These are phyloP conservation scores for Ericerus pela DNA, from an alignment of 1,140 invertebrate species.

Conservation along the genomic window DNA sequence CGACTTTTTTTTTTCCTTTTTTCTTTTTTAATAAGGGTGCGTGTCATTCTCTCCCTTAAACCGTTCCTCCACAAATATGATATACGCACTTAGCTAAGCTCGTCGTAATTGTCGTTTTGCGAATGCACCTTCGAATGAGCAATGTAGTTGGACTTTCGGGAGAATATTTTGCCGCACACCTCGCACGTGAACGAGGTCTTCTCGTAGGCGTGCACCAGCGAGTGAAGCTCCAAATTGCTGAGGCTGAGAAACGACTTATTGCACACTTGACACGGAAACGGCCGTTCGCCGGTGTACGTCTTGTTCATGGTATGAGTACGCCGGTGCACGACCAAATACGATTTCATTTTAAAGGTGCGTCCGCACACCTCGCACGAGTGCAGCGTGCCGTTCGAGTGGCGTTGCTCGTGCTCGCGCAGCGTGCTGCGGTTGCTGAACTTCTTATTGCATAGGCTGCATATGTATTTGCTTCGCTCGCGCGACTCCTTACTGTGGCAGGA, in stretches of 20 bases:
- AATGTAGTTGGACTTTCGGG: conserved; percentile 19
- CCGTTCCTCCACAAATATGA: too few species aligned
- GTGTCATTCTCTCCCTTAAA: too few species aligned
- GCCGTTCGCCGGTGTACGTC: conserved; percentile 19
- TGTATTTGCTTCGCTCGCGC: conserved; percentile 15
- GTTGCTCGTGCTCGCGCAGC: conserved; percentile 15
- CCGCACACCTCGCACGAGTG: conserved; percentile 21
- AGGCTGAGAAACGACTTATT: conserved; percentile 20
- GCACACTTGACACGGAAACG: conserved; percentile 17
- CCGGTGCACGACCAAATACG: conserved; percentile 19
- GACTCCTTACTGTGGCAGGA: conserved; percentile 19
- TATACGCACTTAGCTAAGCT: background rate
- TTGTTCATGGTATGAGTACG: conserved; percentile 19
- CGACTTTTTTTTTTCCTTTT: too few species aligned
- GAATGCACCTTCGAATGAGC: conserved; percentile 20
- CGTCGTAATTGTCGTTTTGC: background rate
- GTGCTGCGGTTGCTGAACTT: conserved; percentile 17
- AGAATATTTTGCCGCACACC: conserved; percentile 21
- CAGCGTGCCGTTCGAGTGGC: conserved; percentile 18
- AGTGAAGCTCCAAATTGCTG: conserved; percentile 19
- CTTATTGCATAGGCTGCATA: conserved; percentile 18
- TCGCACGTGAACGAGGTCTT: conserved; percentile 20
- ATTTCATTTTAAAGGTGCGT: conserved; percentile 20
- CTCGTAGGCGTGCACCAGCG: conserved; percentile 19
- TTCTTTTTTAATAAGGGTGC: too few species aligned